These are phyloP conservation scores for Lanius collurio DNA, from an alignment of 2,113 vertebrate genomes.

Conservation along the genomic window DNA sequence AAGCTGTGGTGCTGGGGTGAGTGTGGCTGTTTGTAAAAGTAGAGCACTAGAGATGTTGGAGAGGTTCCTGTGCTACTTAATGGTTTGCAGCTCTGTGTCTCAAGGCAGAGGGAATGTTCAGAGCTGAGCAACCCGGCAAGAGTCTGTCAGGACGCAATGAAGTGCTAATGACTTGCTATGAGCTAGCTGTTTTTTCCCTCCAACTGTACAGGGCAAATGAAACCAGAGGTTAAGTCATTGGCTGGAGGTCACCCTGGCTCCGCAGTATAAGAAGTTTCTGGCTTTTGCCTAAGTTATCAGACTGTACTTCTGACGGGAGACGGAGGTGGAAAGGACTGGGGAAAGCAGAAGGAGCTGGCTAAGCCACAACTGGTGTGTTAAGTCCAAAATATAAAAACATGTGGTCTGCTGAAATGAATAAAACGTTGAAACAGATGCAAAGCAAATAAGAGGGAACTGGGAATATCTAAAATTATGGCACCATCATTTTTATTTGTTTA, in stretches of 20 bases:
- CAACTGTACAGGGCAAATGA: neutral
- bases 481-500: neutral
- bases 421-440: neutral
- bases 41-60: neutral
- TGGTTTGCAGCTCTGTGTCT: neutral
- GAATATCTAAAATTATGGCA: neutral
- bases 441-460: neutral
- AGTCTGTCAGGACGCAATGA: neutral
- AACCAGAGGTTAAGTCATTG: neutral
- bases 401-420: neutral
- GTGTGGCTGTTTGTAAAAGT: neutral
- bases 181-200: neutral
- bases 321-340: neutral
- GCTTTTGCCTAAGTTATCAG: neutral
- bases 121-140: neutral
- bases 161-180: neutral
- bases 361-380: neutral
- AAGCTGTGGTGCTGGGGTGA: neutral
- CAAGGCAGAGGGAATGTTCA: neutral
- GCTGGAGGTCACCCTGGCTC: neutral
- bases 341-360: neutral
- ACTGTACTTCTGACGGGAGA: neutral
- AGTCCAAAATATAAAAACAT: neutral
- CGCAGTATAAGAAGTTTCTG: neutral
- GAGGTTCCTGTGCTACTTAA: fast-evolving